Base-by-base conservation (phyloP, 1,140 invertebrate genomes). In the Cherax destructor region DNA sequence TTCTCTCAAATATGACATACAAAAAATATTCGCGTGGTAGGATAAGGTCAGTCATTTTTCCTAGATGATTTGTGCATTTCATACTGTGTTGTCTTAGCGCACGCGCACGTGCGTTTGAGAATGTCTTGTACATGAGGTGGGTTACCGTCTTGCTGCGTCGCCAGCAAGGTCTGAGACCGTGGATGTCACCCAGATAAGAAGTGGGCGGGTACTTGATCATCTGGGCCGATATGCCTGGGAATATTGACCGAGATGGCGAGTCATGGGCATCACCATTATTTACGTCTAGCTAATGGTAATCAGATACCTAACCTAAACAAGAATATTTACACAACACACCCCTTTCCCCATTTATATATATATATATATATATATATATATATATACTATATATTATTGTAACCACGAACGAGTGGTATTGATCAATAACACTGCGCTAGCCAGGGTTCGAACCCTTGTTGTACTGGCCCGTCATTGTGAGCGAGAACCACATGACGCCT, bases 181-280 rank as follows among this genome's bases (percentile, higher is more conserved):
- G n/a, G 69, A 74, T 74, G 69, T 74, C 69, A 30, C n/a, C 69
- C n/a, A 74, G 69, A 74, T 74, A 74, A 74, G 69, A 74, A n/a
- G 69, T 6, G 24, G 69, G 24, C 69, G 69, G 69, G 69, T 74
- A n/a, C 69, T 74, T 74, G 69, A 74, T 74, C 69, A 74, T 74
- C 69, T 74, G 69, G 69, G 69, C n/a, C 24, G 69, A 74, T 74
- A 74, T 30, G 69, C 69, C 3, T 74, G 69, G 69, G n/a, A 7
- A 74, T 74, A 74, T 74, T 74, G 69, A 21, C 69, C 30, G n/a
- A 74, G 69, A 9, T 74, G 69, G 69, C 69, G 69, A 74, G 69
- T 74, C 69, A 74, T 74, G 69, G 69, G 69, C 69, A 74, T 74
- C 69, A 30, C 69, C 69, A 74, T 74, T 74, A 74, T 74, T 74